Evolutionary conservation across 1,140 invertebrate species (phyloP), one percentile per base, ranked within the genome.

Genomic region (Aleiodes sp.): DNA sequence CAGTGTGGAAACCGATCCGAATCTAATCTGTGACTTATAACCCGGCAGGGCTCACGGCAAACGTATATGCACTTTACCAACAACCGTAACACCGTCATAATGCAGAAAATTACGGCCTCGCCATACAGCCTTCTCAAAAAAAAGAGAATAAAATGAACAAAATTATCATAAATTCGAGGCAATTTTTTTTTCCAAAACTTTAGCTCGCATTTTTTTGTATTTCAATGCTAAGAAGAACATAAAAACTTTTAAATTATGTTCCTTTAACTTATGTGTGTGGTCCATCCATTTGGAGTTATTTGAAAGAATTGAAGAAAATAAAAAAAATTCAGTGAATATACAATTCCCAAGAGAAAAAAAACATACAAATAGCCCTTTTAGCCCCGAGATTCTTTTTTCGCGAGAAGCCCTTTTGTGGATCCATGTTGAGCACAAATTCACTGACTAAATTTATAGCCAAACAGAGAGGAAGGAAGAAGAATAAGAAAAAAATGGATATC

Each of bases 11-110:
- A 78, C 68, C 76, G 78, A 80, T 80, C 75, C 72, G 70, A 79
- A 75, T 78, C 78, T 79, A 78, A 80, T 78, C 76, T 78, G 78
- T 79, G 75, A 79, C 73, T 79, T 80, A 80, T 75, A 71, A 74
- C 74, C 70, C 67, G 64, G 71, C 64, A 65, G 35, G 52, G 39
- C 66, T 76, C 56, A 46, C 24, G 24, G 39, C 61, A 14, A n/a
- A 33, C 63, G 41, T 52, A 61, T 37, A 59, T 59, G 16, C 56
- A 59, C 56, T 59, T 52, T 52, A 21, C 46, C 46, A 52, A 52
- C 46, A 52, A 52, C 46, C 46, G 46, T 52, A 52, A 52, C 46
- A 52, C 46, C 21, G 46, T 52, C 46, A 52, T 52, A 52, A 52
- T 52, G 46, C 46, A 24, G 46, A 52, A 52, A 52, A 52, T 52